Percentiles rank a stretch among this genome's conserved stretches.
These are phyloP conservation scores for Gymnoscelis rufifasciata DNA, from an alignment of 2,888 invertebrate species.

Conservation along the genomic window DNA sequence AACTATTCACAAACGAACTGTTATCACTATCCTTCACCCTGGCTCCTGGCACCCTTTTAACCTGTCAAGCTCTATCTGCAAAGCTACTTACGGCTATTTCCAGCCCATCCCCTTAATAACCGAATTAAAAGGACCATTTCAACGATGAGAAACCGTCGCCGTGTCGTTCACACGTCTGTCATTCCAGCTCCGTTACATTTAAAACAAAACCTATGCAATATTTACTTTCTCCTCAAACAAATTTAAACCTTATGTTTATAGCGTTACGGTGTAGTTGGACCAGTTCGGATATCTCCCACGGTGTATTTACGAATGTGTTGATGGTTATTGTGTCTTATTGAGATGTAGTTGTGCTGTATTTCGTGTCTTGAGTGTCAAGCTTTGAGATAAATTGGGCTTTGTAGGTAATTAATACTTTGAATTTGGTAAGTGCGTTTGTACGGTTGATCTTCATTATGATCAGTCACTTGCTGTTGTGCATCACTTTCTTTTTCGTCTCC, in stretches of 20 bases:
- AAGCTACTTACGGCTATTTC: slow-evolving; percentile 31
- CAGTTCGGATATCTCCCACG: slow-evolving; percentile 51
- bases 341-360: slow-evolving; percentile 6
- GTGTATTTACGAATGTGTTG: slow-evolving; percentile 49
- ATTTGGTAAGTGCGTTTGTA: too few species aligned
- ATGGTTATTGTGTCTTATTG: slow-evolving; percentile 13
- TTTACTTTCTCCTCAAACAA: slow-evolving; percentile 3
- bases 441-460: too few species aligned
- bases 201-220: slow-evolving; percentile 23
- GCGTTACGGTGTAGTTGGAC: slow-evolving; percentile 29
- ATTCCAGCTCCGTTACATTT: slow-evolving; percentile 45
- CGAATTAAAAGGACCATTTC: slow-evolving; percentile 38
- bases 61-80: slow-evolving; percentile 26
- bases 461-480: too few species aligned
- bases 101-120: slow-evolving; percentile 32
- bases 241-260: slow-evolving; percentile 31
- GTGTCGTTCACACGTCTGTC: slow-evolving; percentile 69
- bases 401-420: too few species aligned
- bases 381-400: too few species aligned
- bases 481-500: too few species aligned
- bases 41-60: slow-evolving; percentile 23
- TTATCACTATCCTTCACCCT: slow-evolving; percentile 12
- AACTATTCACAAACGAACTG: background rate
- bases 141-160: slow-evolving; percentile 59
- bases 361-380: background rate